Evolutionary conservation across 2,888 invertebrate species (phyloP).

Genomic region (Agrilus biguttatus): DNA sequence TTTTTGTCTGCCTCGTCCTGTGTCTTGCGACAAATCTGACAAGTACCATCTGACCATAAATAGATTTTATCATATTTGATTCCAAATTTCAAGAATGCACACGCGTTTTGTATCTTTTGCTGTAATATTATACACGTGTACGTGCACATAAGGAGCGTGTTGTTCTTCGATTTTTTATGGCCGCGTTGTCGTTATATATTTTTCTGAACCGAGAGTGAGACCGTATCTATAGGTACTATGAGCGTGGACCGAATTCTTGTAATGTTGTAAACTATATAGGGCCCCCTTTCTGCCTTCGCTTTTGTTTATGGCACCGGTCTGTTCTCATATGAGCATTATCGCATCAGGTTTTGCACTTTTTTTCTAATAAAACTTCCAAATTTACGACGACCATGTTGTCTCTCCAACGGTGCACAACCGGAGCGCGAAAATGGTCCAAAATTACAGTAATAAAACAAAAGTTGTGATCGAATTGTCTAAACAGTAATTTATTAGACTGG

Average conservation of each 20-base stretch:
- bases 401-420: too few species aligned
- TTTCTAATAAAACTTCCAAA: slow-evolving; percentile 10
- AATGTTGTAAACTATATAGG: slow-evolving; percentile 11
- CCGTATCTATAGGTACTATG: slow-evolving; percentile 14
- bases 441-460: too few species aligned
- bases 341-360: slow-evolving; percentile 12
- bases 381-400: slow-evolving; percentile 5
- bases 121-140: neutral
- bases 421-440: too few species aligned
- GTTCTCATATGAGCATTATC: slow-evolving; percentile 19
- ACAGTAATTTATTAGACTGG: too few species aligned
- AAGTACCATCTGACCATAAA: too few species aligned
- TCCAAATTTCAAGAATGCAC: too few species aligned
- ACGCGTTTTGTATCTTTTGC: too few species aligned
- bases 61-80: too few species aligned
- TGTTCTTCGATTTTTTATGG: slow-evolving; percentile 1
- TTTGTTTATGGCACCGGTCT: slow-evolving; percentile 19
- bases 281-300: slow-evolving; percentile 7
- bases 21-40: too few species aligned
- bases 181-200: slow-evolving; percentile 3
- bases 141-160: neutral
- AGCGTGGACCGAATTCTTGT: slow-evolving; percentile 20
- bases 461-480: too few species aligned
- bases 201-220: slow-evolving; percentile 12
- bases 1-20: too few species aligned